Evolutionary conservation across 1,140 invertebrate species (phyloP).

Genomic region (Acromyrmex charruanus): DNA sequence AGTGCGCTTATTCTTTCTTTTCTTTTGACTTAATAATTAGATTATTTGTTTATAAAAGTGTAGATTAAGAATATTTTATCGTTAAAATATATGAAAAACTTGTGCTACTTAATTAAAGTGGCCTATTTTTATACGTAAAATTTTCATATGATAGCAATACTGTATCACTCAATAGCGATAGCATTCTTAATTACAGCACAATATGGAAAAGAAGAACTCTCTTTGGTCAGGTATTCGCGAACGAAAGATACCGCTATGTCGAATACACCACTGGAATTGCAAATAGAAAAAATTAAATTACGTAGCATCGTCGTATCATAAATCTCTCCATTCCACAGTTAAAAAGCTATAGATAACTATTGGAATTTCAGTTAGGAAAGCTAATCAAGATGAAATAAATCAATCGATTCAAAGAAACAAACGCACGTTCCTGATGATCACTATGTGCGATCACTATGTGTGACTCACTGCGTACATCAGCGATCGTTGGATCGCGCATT

Average conservation of each 20-base stretch:
- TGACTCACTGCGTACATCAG: conserved; percentile 64
- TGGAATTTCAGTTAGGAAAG: conserved; percentile 33
- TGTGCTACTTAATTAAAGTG: too few relatives aligned
- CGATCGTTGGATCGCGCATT: conserved; percentile 45
- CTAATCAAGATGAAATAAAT: conserved; percentile 55
- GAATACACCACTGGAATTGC: neutral
- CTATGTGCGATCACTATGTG: conserved; percentile 9
- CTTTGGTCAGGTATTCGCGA: neutral
- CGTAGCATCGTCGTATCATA: conserved; percentile 32
- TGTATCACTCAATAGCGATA: too few relatives aligned
- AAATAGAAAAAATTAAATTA: conserved; percentile 15
- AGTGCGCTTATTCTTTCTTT: too few relatives aligned
- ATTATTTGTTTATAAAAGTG: too few relatives aligned
- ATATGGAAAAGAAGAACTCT: neutral
- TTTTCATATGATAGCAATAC: too few relatives aligned
- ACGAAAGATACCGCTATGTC: neutral
- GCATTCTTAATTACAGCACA: neutral
- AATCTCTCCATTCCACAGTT: conserved; percentile 19
- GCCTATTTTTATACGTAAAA: too few relatives aligned
- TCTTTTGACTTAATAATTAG: too few relatives aligned
- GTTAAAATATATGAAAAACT: too few relatives aligned
- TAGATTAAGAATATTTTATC: too few relatives aligned
- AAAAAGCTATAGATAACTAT: conserved; percentile 4
- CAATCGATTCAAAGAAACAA: conserved; percentile 56
- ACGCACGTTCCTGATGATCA: conserved; percentile 45